phyloP scores from a whole-genome alignment of 1,140 invertebrate species.

The Lucilia cuprina region DNA sequence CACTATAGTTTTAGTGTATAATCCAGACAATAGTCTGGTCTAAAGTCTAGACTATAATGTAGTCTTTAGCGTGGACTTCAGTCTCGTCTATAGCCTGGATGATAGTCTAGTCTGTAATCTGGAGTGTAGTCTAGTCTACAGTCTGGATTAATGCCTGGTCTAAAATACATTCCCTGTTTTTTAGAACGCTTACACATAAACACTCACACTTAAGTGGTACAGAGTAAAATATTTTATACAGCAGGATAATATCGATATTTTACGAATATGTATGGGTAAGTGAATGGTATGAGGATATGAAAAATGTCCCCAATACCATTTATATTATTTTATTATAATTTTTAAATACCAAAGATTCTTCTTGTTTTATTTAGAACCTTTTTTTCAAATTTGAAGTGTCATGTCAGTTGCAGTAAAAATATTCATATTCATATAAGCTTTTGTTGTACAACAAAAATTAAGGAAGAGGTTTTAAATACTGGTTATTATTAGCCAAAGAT shows the following conservation, averaged over 20 bases:
- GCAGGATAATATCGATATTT: background rate
- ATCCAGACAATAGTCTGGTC: no score
- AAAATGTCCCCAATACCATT: background rate
- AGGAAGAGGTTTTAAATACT: background rate
- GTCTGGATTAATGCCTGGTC: no score
- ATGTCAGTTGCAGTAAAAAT: background rate
- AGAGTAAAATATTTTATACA: no score
- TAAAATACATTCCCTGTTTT: no score
- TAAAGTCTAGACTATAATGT: no score
- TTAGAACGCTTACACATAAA: no score
- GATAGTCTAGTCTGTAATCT: no score
- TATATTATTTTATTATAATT: background rate
- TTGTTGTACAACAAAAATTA: background rate
- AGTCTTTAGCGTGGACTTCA: no score
- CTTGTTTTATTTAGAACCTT: background rate
- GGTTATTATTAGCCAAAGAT: background rate
- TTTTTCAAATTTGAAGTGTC: slow-evolving; percentile 2
- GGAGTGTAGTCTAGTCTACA: no score
- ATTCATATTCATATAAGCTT: background rate
- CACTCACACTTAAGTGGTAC: no score
- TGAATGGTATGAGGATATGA: background rate
- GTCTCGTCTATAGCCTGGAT: no score
- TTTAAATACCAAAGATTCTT: background rate
- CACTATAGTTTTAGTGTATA: no score
- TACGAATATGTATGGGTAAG: background rate